phyloP scores from a whole-genome alignment of 2,113 vertebrate species.

The Cryptotis parvus region DNA sequence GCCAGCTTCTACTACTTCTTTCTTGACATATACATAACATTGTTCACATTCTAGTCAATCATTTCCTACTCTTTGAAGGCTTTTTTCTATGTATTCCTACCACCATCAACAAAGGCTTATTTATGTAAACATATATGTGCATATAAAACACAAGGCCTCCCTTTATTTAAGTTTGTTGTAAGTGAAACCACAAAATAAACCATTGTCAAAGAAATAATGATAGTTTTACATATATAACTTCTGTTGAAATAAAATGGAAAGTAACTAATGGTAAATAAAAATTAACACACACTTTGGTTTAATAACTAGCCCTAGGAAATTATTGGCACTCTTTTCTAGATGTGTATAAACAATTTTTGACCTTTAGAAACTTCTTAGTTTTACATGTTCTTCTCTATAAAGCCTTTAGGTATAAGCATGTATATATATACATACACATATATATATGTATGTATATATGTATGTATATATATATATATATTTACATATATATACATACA shows the following conservation, averaged over 20 bases:
- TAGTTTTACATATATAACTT: conserved; percentile 71
- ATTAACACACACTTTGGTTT: conserved; percentile 65
- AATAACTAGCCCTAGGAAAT: not conserved
- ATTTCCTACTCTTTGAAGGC: not conserved
- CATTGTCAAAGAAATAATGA: conserved; percentile 73
- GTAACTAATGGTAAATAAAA: conserved; percentile 37
- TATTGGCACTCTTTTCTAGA: conserved; percentile 46
- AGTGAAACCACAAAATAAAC: conserved; percentile 81
- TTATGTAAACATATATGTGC: rapidly evolving
- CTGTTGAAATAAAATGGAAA: conserved; percentile 49
- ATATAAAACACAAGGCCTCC: not conserved
- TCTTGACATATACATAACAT: not conserved
- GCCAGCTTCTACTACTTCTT: rapidly evolving
- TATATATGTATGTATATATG: not conserved
- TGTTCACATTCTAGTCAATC: not conserved
- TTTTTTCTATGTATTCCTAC: not conserved
- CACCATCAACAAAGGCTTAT: not conserved
- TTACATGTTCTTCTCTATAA: not conserved
- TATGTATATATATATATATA: too few species aligned
- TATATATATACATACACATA: not conserved
- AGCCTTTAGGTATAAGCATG: not conserved
- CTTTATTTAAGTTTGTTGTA: not conserved
- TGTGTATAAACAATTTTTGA: conserved; percentile 54
- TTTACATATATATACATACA: not conserved
- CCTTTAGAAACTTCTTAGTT: conserved; percentile 30